These are phyloP conservation scores for Caligus rogercresseyi DNA, from an alignment of 1,140 invertebrate genomes.

Conservation along the genomic window DNA sequence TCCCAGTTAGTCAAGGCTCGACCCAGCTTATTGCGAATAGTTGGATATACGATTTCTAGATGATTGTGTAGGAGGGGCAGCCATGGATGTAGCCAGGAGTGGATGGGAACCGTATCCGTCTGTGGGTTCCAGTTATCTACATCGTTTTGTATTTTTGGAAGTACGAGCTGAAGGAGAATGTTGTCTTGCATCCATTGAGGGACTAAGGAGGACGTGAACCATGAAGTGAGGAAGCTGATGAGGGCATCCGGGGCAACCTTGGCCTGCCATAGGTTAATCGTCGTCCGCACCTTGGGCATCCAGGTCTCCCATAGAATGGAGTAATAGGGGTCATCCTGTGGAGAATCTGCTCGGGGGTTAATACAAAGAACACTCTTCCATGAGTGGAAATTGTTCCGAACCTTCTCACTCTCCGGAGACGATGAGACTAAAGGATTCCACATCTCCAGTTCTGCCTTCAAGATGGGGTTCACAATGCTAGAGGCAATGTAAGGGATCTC, in stretches of 20 bases:
- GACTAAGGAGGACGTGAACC: constrained; percentile 48
- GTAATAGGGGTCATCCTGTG: constrained; percentile 51
- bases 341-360: neutral
- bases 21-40: constrained; percentile 74
- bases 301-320: constrained; percentile 70
- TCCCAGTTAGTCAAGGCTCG: constrained; percentile 74
- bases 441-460: constrained; percentile 17
- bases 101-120: constrained; percentile 77
- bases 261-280: constrained; percentile 30
- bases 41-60: constrained; percentile 70
- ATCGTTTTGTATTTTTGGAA: constrained; percentile 55
- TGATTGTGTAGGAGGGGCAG: constrained; percentile 49
- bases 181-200: constrained; percentile 67
- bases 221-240: constrained; percentile 49
- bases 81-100: constrained; percentile 95
- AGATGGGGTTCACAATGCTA: constrained; percentile 27
- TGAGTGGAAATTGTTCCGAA: neutral
- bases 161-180: constrained; percentile 56
- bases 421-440: constrained; percentile 3
- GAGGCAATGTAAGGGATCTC: constrained; percentile 33
- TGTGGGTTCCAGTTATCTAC: constrained; percentile 86
- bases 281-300: constrained; percentile 56
- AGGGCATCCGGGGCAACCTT: constrained; percentile 11
- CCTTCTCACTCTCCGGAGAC: neutral
- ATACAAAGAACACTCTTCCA: neutral